These are phyloP conservation scores for Parazoanthus atlanticus DNA, from an alignment of 92 coral and sea anemone genomes.

Conservation along the genomic window DNA sequence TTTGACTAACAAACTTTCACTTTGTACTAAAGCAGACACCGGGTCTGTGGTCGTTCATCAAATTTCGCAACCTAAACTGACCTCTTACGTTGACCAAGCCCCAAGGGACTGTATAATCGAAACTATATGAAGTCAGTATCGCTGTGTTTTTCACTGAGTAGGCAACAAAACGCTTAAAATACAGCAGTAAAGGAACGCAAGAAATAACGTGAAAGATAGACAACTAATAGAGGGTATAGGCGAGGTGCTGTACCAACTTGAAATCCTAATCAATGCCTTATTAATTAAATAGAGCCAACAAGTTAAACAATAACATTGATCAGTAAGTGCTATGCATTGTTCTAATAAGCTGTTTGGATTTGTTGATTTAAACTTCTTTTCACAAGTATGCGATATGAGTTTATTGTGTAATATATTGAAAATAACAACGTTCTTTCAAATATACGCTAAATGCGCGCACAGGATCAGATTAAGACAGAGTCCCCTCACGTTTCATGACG, in stretches of 20 bases:
- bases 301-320: slow-evolving; percentile 5
- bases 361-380: background rate
- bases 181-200: background rate
- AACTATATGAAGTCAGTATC: background rate
- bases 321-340: background rate
- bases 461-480: background rate
- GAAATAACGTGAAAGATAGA: background rate
- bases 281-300: slow-evolving; percentile 12
- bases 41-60: background rate
- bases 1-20: background rate
- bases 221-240: background rate
- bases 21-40: background rate
- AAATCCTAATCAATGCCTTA: background rate
- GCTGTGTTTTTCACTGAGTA: background rate
- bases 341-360: slow-evolving; percentile 9
- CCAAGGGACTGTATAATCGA: background rate
- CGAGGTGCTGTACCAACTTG: background rate
- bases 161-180: background rate
- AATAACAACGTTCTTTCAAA: background rate
- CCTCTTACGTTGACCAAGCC: background rate
- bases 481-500: background rate
- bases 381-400: background rate
- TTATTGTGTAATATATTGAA: background rate
- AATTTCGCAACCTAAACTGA: background rate
- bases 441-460: background rate